Evolutionary conservation across 1,140 invertebrate genomes (phyloP).

Genomic region (Bombus affinis): DNA sequence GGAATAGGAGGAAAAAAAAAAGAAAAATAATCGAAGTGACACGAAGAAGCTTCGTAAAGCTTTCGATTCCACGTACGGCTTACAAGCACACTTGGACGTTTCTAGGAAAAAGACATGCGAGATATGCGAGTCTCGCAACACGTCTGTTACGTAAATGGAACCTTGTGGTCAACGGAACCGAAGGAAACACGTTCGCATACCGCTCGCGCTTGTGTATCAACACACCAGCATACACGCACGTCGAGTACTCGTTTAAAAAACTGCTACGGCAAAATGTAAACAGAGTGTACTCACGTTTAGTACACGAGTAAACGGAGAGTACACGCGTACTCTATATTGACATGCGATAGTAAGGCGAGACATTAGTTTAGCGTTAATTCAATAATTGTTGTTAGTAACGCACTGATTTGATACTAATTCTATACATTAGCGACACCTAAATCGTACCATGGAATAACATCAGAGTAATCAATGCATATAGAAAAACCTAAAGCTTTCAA

Average conservation of each 20-base stretch:
- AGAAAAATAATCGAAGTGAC: slow-evolving; percentile 3
- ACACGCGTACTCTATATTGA: background rate
- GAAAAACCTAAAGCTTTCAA: no score
- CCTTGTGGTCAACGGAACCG: slow-evolving; percentile 46
- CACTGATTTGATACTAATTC: background rate
- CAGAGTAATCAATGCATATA: no score
- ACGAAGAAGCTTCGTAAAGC: background rate
- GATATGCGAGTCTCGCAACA: slow-evolving; percentile 44
- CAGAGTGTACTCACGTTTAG: background rate
- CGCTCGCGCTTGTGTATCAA: slow-evolving; percentile 6
- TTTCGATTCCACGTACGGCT: background rate
- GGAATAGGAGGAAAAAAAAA: no score
- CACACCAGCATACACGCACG: no score
- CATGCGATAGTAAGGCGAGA: background rate
- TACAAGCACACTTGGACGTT: background rate
- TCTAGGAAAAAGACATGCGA: slow-evolving; percentile 27
- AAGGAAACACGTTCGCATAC: slow-evolving; percentile 20
- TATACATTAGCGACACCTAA: no score
- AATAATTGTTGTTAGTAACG: no score
- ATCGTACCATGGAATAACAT: no score
- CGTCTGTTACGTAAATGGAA: slow-evolving; percentile 51
- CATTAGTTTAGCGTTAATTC: no score
- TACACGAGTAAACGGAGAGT: background rate
- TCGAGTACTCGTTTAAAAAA: background rate
- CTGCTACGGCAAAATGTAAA: slow-evolving; percentile 8